These are phyloP conservation scores for Hemibagrus wyckioides DNA, from an alignment of 2,113 vertebrate genomes.

Conservation along the genomic window DNA sequence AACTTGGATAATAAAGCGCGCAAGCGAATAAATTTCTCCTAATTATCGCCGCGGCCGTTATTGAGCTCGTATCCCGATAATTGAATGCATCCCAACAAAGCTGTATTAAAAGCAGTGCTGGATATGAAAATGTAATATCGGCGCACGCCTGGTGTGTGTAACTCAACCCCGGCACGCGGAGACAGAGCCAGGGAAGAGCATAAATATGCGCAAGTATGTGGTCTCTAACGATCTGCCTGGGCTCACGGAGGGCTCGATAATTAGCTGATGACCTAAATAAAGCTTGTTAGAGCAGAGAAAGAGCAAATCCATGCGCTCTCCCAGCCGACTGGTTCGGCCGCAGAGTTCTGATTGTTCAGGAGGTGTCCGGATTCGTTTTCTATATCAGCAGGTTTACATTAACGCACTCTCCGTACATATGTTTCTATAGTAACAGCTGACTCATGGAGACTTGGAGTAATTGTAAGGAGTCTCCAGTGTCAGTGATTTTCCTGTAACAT, in stretches of 20 bases:
- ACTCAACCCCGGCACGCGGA: background rate
- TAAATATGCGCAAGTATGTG: background rate
- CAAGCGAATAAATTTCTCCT: slow-evolving; percentile 11
- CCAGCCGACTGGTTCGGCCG: background rate
- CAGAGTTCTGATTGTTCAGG: background rate
- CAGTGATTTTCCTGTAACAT: background rate
- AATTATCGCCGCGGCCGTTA: background rate
- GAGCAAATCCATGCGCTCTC: too few species aligned
- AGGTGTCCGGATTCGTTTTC: background rate
- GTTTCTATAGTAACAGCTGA: background rate
- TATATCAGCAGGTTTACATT: background rate
- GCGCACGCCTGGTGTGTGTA: background rate
- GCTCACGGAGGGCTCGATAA: background rate
- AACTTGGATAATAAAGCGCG: slow-evolving; percentile 10
- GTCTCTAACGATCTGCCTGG: background rate
- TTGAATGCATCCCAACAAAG: background rate
- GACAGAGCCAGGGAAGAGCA: background rate
- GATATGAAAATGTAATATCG: background rate
- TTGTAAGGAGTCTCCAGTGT: background rate
- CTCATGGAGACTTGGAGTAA: background rate
- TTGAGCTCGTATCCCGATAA: background rate
- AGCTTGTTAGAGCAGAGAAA: background rate
- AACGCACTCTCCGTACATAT: background rate
- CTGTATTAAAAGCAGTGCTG: slow-evolving; percentile 3
- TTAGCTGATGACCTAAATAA: slow-evolving; percentile 15